phyloP scores from a whole-genome alignment of 2,888 invertebrate genomes.

The Papilio protenor region DNA sequence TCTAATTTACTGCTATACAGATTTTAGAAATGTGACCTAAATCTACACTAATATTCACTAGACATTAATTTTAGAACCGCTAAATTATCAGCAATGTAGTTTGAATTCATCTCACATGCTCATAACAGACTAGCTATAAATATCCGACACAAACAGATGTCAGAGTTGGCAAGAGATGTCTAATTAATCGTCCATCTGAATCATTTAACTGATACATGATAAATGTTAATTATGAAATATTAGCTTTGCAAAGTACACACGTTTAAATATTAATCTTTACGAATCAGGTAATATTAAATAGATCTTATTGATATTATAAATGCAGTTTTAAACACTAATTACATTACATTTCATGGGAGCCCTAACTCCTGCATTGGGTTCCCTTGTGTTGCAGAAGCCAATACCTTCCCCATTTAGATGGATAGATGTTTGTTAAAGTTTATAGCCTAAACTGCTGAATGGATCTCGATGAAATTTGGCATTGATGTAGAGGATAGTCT shows the following conservation, averaged over 20 bases:
- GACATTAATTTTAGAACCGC: not conserved
- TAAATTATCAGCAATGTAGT: not conserved
- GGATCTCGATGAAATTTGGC: too few relatives aligned
- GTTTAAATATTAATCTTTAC: not conserved
- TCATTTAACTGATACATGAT: slow-evolving; percentile 12
- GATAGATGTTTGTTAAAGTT: too few relatives aligned
- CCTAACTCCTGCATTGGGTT: too few relatives aligned
- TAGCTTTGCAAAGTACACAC: not conserved
- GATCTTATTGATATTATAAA: too few relatives aligned
- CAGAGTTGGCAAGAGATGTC: slow-evolving; percentile 28
- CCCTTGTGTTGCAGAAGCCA: too few relatives aligned
- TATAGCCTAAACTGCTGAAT: too few relatives aligned
- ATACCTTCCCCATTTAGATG: too few relatives aligned
- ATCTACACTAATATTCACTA: not conserved
- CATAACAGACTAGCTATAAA: slow-evolving; percentile 25
- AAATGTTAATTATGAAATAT: not conserved
- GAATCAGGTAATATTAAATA: not conserved
- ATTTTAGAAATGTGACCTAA: not conserved
- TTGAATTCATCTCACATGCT: slow-evolving; percentile 15
- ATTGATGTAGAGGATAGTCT: too few relatives aligned
- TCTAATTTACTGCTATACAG: not conserved
- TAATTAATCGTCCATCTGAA: slow-evolving; percentile 23
- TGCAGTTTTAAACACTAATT: too few relatives aligned
- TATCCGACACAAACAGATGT: slow-evolving; percentile 33
- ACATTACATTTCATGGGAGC: too few relatives aligned